Percentiles rank a stretch among this genome's conserved stretches.
These are phyloP conservation scores for Perognathus longimembris DNA, from an alignment of 2,113 vertebrate species.

Conservation along the genomic window DNA sequence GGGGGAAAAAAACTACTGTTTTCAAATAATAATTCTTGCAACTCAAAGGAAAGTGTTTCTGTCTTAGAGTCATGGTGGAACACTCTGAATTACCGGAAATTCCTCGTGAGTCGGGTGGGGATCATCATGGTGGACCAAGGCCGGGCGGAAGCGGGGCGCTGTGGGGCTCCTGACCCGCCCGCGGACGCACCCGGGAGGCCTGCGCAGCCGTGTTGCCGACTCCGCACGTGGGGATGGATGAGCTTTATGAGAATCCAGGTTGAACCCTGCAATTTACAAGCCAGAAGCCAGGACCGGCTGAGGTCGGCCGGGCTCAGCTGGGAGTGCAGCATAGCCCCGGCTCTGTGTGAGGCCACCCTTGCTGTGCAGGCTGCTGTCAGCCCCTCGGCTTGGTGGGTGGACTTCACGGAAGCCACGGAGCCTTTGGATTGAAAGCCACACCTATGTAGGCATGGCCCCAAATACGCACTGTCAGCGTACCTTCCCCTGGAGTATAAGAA, in stretches of 20 bases:
- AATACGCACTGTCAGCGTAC: neutral
- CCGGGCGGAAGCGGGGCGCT: neutral
- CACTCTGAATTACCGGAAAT: no score
- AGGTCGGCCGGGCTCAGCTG: fast-evolving
- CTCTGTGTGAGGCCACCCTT: no score
- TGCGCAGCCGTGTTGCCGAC: neutral
- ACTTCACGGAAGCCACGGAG: neutral
- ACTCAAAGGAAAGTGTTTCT: neutral
- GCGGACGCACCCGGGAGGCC: neutral
- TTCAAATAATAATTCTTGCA: neutral
- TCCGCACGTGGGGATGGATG: fast-evolving
- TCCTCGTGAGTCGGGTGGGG: neutral
- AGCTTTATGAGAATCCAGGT: neutral
- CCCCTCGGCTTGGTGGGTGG: fast-evolving
- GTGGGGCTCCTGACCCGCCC: fast-evolving
- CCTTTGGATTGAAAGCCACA: neutral
- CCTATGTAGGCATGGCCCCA: neutral
- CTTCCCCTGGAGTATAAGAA: neutral
- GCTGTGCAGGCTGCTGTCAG: neutral
- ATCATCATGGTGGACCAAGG: neutral
- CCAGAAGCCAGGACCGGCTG: fast-evolving
- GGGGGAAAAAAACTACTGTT: neutral
- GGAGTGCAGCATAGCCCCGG: fast-evolving
- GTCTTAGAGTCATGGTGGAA: neutral
- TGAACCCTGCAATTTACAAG: neutral